These are phyloP conservation scores for Himalopsyche kuldschensis DNA, from an alignment of 2,888 invertebrate species.

Conservation along the genomic window DNA sequence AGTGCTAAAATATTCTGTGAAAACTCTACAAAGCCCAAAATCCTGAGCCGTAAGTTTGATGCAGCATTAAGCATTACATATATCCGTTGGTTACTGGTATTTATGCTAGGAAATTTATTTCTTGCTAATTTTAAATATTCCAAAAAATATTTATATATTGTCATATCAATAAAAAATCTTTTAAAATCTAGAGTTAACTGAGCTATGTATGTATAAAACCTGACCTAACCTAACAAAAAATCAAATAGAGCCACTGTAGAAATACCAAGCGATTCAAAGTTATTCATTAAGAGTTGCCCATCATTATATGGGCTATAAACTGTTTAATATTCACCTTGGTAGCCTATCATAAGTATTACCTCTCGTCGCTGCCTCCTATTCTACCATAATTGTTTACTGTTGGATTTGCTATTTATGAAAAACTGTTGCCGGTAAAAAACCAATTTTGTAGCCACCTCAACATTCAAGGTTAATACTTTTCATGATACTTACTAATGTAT, in stretches of 20 bases:
- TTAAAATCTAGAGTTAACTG: background rate
- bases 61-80: background rate
- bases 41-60: constrained; percentile 47
- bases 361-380: too few species aligned
- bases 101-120: background rate
- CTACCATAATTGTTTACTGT: too few species aligned
- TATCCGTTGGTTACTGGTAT: background rate
- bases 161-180: background rate
- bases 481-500: background rate
- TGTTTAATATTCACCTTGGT: too few species aligned
- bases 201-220: background rate
- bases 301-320: too few species aligned
- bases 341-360: too few species aligned
- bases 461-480: background rate
- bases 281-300: too few species aligned
- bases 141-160: background rate
- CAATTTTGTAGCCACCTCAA: too few species aligned
- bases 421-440: too few species aligned
- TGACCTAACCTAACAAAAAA: too few species aligned
- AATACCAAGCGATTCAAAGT: too few species aligned
- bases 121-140: background rate
- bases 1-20: constrained; percentile 53
- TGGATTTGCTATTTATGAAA: too few species aligned
- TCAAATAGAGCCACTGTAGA: too few species aligned
- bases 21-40: constrained; percentile 44